These are phyloP conservation scores for Sycophaga agraensis DNA, from an alignment of 1,140 invertebrate genomes.

Conservation along the genomic window DNA sequence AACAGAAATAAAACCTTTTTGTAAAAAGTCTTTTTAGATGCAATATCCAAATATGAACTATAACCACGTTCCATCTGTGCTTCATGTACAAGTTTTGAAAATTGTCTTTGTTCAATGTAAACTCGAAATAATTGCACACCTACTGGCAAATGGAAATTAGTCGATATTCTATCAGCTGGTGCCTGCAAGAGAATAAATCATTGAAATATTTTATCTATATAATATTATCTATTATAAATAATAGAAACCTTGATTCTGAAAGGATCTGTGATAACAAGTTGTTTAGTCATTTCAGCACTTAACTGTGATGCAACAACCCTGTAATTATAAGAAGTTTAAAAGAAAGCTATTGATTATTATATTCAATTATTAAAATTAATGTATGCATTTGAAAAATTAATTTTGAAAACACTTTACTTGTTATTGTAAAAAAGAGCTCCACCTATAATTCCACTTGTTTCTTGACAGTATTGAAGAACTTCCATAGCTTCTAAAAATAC, in stretches of 20 bases:
- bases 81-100: conserved; percentile 48
- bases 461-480: conserved; percentile 75
- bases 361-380: background rate
- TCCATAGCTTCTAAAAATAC: conserved; percentile 81
- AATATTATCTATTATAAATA: background rate
- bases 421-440: conserved; percentile 81
- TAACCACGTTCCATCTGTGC: conserved; percentile 43
- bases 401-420: conserved; percentile 61
- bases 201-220: background rate
- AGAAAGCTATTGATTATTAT: conserved; percentile 11
- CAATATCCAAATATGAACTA: conserved; percentile 37
- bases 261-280: conserved; percentile 77
- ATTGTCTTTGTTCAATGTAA: conserved; percentile 68
- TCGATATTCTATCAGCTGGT: conserved; percentile 68
- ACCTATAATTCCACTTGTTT: conserved; percentile 71
- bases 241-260: conserved; percentile 69
- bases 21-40: conserved; percentile 35
- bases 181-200: conserved; percentile 52
- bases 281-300: conserved; percentile 71
- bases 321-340: conserved; percentile 41
- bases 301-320: conserved; percentile 80
- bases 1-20: conserved; percentile 40
- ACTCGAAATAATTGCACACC: conserved; percentile 78
- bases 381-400: conserved; percentile 1
- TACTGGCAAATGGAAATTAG: conserved; percentile 70